Base-by-base conservation (phyloP, 2,888 invertebrate species). In the Andrena dorsata region DNA sequence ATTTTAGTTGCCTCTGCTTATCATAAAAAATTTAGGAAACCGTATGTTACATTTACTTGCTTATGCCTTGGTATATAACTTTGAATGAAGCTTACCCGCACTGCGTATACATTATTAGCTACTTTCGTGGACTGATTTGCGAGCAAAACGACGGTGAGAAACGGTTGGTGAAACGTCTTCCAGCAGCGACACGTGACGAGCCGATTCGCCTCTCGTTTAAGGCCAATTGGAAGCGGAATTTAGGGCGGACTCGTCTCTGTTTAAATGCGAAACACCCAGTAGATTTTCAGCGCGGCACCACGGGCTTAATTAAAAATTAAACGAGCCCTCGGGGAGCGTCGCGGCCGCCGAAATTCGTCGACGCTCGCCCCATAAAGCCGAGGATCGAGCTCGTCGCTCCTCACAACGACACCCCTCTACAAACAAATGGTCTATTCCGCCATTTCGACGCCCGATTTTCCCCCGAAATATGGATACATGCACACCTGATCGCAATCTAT, bases 301-400 rank as follows among this genome's bases (percentile, higher is more conserved):
- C 74, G 82, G 81, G 80, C 80, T 88, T 88, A 87, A 88, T 88
- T 88, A 88, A 88, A 88, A 88, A 88, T 88, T 88, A 88, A 88
- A 88, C 85, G 88, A 86, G 82, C 71, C 88, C 84, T 70, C 74
- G 26, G 87, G 81, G 88, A 83, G 68, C 65, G 79, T 77, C 79
- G 88, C 77, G 80, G 72, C 69, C 77, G 77, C 85, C 80, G 81
- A 88, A 88, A 81, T 88, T 87, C 78, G 81, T 76, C 78, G 82
- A 64, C 80, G 86, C 66, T 70, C 79, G 83, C 61, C 71, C 77
- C 76, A 79, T 86, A 84, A 88, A 86, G 72, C 69, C 78, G 71
- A 66, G 73, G 69, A 74, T 83, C 60, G 53, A 64, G 65, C 41
- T 41, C 70, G 69, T 74, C 60, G 68, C 72, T 77, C 80, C 51